Percentiles rank a stretch among this genome's conserved stretches.
phyloP scores from a whole-genome alignment of 1,140 invertebrate genomes.

The Thaumatotibia leucotreta region DNA sequence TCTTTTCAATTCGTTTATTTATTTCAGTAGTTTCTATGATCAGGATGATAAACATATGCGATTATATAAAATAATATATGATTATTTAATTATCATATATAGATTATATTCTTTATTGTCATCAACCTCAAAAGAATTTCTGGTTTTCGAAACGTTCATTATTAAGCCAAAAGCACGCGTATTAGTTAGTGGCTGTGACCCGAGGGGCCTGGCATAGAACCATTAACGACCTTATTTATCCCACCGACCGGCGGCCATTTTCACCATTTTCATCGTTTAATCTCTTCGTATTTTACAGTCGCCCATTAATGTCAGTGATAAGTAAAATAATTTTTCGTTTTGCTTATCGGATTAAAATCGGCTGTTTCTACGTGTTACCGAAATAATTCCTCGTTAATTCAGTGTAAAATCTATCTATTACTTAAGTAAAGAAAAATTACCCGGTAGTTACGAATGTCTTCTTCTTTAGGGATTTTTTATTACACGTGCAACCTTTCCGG shows the following conservation, averaged over 20 bases:
- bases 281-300: not conserved
- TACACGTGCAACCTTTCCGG: no score
- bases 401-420: no score
- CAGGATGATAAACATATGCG: no score
- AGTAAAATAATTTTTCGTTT: not conserved
- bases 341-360: not conserved
- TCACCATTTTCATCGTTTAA: constrained; percentile 1
- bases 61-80: no score
- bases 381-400: not conserved
- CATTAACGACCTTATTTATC: constrained; percentile 10
- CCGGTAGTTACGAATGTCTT: no score
- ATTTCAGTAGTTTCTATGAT: no score
- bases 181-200: not conserved
- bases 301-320: not conserved
- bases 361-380: not conserved
- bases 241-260: not conserved
- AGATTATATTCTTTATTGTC: not conserved
- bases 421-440: not conserved
- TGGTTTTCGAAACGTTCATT: not conserved
- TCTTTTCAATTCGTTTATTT: no score
- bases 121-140: not conserved
- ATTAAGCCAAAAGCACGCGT: not conserved
- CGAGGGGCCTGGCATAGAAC: not conserved
- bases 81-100: no score
- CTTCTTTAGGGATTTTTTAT: no score